Evolutionary conservation across 1,140 invertebrate species (phyloP), one percentile per base, ranked within the genome.

Genomic region (Laupala kohalensis): DNA sequence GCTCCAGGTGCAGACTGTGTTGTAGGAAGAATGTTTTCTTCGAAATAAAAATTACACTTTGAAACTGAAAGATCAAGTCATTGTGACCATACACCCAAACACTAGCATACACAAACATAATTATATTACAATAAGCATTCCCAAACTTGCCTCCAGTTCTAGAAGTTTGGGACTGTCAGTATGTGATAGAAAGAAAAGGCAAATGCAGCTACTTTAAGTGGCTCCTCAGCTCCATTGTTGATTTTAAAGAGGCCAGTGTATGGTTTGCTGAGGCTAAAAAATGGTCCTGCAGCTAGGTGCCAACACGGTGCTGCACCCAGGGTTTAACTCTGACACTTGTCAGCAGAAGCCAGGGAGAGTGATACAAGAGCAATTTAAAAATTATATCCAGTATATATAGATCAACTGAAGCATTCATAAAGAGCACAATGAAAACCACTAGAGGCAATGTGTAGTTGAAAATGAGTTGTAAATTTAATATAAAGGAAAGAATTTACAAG

Each of bases 1-100:
- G 71, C 19, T 28, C 67, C 71, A 72, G 62, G 71, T 72, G 64
- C 68, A 69, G 72, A 72, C 69, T 28, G 72, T 72, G 72, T 69
- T 69, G 23, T 69, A 69, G 72, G 62, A 69, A 65, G 62, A 72
- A 64, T 25, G 25, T 69, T 29, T 72, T 69, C 15, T 66, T 37
- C n/a, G 19, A 28, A 65, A 65, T 65, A 71, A 25, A 71, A 66
- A 66, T 62, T 71, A 62, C 70, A 71, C 63, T 65, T 30, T 64
- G 26, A 71, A 71, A 71, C 26, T 66, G 23, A 23, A 25, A 62
- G 70, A 71, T 37, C 63, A 53, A 71, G 70, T 71, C 70, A 71
- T 71, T 71, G 70, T 71, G 70, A 71, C 63, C 64, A 71, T 28
- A 71, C 28, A 65, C 26, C 25, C 24, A 71, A 29, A 65, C 63